phyloP scores from a whole-genome alignment of 2,888 invertebrate species.

The Hydroisotoma schaefferi region DNA sequence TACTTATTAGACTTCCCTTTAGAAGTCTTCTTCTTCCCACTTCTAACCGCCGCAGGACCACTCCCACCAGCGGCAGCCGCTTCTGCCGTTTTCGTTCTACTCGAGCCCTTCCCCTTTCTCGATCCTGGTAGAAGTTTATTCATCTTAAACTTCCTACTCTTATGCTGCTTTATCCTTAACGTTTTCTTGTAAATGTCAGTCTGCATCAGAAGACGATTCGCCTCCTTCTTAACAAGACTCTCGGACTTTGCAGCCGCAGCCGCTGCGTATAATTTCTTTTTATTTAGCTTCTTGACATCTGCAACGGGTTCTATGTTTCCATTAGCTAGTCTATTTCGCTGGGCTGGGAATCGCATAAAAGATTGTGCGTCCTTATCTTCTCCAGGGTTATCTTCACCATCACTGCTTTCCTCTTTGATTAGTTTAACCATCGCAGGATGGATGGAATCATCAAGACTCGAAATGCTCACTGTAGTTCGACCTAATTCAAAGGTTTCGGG shows the following conservation, averaged over 20 bases:
- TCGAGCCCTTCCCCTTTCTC: not conserved
- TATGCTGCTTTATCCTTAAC: constrained; percentile 39
- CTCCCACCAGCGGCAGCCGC: not conserved
- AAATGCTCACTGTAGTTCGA: constrained; percentile 41
- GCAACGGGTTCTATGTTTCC: not conserved
- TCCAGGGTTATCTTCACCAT: constrained; percentile 11
- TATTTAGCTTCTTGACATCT: not conserved
- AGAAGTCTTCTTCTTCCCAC: constrained; percentile 4
- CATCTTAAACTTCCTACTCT: constrained; percentile 35
- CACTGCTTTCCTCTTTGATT: constrained; percentile 15
- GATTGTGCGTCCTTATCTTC: constrained; percentile 16
- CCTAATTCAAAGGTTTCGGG: constrained; percentile 39
- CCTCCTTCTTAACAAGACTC: constrained; percentile 29
- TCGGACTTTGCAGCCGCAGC: constrained; percentile 14
- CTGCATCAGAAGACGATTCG: constrained; percentile 41
- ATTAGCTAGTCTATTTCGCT: not conserved
- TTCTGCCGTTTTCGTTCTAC: no score
- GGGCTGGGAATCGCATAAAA: not conserved
- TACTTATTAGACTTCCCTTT: constrained; percentile 8
- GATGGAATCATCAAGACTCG: constrained; percentile 36
- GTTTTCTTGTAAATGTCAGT: constrained; percentile 43
- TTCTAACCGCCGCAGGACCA: constrained; percentile 1
- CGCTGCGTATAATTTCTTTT: not conserved
- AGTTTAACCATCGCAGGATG: constrained; percentile 19
- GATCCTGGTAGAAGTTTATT: constrained; percentile 16